Evolutionary conservation across 2,113 vertebrate species (phyloP).

Genomic region (Nibea coibor): DNA sequence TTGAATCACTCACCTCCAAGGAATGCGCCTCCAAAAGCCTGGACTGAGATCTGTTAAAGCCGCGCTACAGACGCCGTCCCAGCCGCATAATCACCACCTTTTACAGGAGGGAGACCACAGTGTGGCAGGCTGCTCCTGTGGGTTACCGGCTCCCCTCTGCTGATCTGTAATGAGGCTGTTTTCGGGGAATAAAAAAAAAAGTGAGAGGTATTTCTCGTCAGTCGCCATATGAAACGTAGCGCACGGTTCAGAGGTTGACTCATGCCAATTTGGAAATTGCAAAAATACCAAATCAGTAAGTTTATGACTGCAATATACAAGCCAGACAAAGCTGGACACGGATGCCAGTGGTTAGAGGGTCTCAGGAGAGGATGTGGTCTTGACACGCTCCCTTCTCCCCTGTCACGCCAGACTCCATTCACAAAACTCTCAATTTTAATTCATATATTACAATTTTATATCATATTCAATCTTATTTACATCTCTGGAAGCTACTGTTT

Average conservation of each 20-base stretch:
- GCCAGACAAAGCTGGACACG: neutral
- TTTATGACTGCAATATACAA: slow-evolving; percentile 32
- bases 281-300: slow-evolving; percentile 50
- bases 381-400: slow-evolving; percentile 8
- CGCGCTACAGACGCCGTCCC: slow-evolving; percentile 49
- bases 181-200: slow-evolving; percentile 43
- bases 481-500: neutral
- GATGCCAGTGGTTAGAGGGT: slow-evolving; percentile 45
- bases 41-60: slow-evolving; percentile 47
- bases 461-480: accelerated
- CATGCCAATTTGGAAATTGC: slow-evolving; percentile 31
- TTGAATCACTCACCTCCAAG: slow-evolving; percentile 63
- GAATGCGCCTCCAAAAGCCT: slow-evolving; percentile 48
- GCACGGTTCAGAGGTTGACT: slow-evolving; percentile 47
- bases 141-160: slow-evolving; percentile 38
- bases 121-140: slow-evolving; percentile 45
- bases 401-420: slow-evolving; percentile 20
- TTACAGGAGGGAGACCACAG: slow-evolving; percentile 41
- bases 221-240: slow-evolving; percentile 24
- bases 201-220: slow-evolving; percentile 52
- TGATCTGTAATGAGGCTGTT: slow-evolving; percentile 43
- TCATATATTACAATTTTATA: neutral
- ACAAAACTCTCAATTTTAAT: neutral
- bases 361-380: neutral
- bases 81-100: slow-evolving; percentile 65